These are phyloP conservation scores for Pammene aurita DNA, from an alignment of 2,888 invertebrate species.

Conservation along the genomic window DNA sequence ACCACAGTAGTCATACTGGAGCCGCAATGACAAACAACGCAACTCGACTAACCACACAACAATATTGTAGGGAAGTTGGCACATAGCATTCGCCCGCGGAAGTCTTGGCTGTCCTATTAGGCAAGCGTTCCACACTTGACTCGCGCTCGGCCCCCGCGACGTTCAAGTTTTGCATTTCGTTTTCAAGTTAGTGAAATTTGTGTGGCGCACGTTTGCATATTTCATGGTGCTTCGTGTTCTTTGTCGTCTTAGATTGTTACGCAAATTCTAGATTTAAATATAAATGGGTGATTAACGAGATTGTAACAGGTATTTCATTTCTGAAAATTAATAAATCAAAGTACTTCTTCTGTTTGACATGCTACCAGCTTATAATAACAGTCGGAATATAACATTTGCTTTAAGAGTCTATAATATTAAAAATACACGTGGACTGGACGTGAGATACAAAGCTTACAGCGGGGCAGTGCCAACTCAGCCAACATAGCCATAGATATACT, in stretches of 20 bases:
- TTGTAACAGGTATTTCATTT: not conserved
- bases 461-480: constrained; percentile 51
- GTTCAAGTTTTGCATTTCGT: constrained; percentile 71
- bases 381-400: no score
- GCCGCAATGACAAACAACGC: constrained; percentile 62
- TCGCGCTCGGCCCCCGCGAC: constrained; percentile 64
- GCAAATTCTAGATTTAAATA: no score
- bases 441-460: constrained; percentile 37
- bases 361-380: no score
- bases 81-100: constrained; percentile 35
- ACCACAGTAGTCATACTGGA: constrained; percentile 50
- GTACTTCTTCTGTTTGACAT: no score
- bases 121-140: constrained; percentile 65
- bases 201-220: constrained; percentile 69
- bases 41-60: constrained; percentile 54
- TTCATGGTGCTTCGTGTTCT: constrained; percentile 58
- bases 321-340: no score
- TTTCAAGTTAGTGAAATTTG: constrained; percentile 74
- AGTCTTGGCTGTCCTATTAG: constrained; percentile 55
- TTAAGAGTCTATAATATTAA: no score
- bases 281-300: no score
- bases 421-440: constrained; percentile 15
- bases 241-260: constrained; percentile 40
- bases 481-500: constrained; percentile 55
- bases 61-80: constrained; percentile 62